A percentile compares a stretch with the other conserved stretches of the same genome.
Conservation (phyloP, 2,888 invertebrate genomes). For the Ophion ventricosus region DNA sequence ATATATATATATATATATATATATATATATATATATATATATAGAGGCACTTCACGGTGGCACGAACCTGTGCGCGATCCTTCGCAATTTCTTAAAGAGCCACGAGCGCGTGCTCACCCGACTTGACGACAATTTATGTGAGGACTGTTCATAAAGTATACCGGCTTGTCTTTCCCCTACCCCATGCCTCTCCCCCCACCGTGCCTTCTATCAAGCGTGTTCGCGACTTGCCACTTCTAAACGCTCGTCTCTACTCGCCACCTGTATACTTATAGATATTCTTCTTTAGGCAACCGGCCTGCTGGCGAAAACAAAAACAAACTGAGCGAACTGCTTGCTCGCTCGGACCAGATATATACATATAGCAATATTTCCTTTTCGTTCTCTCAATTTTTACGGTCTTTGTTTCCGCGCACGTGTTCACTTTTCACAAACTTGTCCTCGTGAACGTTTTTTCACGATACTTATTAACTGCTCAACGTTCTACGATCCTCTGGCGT, state of each 20-base stretch:
- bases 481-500: conserved; percentile 38
- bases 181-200: conserved; percentile 7
- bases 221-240: not conserved
- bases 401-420: conserved; percentile 68
- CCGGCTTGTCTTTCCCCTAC: conserved; percentile 48
- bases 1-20: not conserved
- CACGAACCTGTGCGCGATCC: conserved; percentile 70
- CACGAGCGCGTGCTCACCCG: conserved; percentile 64
- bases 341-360: conserved; percentile 18
- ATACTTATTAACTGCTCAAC: conserved; percentile 81
- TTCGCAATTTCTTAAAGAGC: conserved; percentile 84
- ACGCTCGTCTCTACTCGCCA: not conserved
- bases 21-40: not conserved
- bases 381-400: conserved; percentile 50
- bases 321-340: not conserved
- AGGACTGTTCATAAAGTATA: conserved; percentile 82
- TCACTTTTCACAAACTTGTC: conserved; percentile 77
- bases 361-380: conserved; percentile 35
- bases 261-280: not conserved
- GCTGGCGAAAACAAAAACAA: conserved; percentile 21
- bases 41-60: not conserved
- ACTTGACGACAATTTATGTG: conserved; percentile 82
- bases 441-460: conserved; percentile 77
- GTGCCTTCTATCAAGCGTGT: not conserved
- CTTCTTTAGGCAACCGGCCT: not conserved